Percentiles rank a stretch among this genome's conserved stretches.
These are phyloP conservation scores for Carollia perspicillata DNA, from an alignment of 2,113 vertebrate species.

Conservation along the genomic window DNA sequence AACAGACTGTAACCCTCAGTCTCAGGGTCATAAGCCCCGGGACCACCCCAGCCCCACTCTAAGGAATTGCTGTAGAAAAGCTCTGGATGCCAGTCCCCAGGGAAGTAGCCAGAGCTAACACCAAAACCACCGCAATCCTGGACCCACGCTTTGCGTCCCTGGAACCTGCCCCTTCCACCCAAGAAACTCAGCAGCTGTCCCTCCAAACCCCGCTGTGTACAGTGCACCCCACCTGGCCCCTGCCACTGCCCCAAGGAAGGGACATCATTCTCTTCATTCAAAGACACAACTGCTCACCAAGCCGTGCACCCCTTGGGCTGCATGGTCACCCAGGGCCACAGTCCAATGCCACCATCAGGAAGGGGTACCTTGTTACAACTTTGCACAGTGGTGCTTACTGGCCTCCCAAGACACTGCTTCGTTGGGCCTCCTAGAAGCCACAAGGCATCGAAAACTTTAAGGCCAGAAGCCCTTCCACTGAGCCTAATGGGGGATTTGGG, in stretches of 20 bases:
- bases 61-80: neutral
- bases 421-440: neutral
- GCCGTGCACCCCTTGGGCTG: neutral
- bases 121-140: neutral
- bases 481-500: neutral
- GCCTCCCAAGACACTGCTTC: neutral
- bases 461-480: neutral
- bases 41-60: neutral
- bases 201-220: neutral
- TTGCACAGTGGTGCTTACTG: neutral
- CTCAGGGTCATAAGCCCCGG: neutral
- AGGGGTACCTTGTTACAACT: neutral
- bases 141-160: neutral
- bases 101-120: neutral
- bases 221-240: neutral
- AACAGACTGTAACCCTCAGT: neutral
- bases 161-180: neutral
- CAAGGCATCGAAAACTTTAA: neutral
- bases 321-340: neutral
- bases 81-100: neutral
- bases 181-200: neutral
- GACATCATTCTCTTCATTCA: neutral
- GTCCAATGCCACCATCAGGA: neutral
- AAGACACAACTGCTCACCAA: neutral
- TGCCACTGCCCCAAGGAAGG: neutral